phyloP scores from a whole-genome alignment of 2,888 invertebrate genomes.

The Lampropteryx suffumata region DNA sequence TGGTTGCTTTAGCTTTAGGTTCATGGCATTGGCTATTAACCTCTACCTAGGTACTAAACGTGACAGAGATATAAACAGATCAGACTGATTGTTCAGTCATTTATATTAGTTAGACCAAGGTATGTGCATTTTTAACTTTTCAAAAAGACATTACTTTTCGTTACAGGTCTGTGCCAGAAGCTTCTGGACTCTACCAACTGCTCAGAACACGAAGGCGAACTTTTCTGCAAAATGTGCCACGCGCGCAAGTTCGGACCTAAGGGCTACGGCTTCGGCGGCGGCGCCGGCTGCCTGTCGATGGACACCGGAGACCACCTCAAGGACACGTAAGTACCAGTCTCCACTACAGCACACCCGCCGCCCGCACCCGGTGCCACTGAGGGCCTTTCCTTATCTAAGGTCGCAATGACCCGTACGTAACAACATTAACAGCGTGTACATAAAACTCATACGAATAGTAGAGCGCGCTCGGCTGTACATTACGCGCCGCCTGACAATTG shows the following conservation, averaged over 20 bases:
- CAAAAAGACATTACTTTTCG: constrained; percentile 6
- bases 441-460: constrained; percentile 74
- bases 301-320: constrained; percentile 96
- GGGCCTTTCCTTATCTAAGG: constrained; percentile 83
- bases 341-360: constrained; percentile 68
- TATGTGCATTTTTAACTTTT: background rate
- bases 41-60: too few species aligned
- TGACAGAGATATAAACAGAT: too few species aligned
- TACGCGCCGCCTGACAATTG: constrained; percentile 79
- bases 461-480: constrained; percentile 82
- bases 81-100: too few species aligned
- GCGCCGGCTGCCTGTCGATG: constrained; percentile 98
- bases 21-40: too few species aligned
- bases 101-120: too few species aligned
- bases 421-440: constrained; percentile 82
- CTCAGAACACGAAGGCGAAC: constrained; percentile 97
- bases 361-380: constrained; percentile 81
- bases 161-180: constrained; percentile 96
- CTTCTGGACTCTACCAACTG: constrained; percentile 99
- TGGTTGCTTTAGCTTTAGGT: too few species aligned
- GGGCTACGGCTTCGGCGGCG: constrained; percentile 99
- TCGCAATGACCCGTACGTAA: constrained; percentile 76
- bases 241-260: constrained; percentile 99
- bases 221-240: constrained; percentile 99
- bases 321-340: constrained; percentile 87